Conservation (phyloP, 2,113 vertebrate genomes). For the Oncorhynchus tshawytscha region DNA sequence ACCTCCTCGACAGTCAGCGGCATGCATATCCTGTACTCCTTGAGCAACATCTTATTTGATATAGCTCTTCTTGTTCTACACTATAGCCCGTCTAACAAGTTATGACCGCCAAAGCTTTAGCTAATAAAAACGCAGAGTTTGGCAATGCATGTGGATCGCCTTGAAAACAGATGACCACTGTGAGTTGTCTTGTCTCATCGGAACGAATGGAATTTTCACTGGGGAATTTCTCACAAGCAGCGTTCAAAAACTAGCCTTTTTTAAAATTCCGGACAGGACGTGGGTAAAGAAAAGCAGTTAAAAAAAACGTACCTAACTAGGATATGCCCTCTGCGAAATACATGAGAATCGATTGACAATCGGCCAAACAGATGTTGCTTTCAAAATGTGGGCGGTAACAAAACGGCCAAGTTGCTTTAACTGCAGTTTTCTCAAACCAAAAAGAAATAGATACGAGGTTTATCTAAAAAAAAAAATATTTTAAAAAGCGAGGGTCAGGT, state of each 20-base stretch:
- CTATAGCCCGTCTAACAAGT: conserved; percentile 35
- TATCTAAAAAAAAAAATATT: background rate
- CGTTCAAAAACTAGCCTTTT: background rate
- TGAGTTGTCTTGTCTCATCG: conserved; percentile 40
- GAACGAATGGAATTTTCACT: conserved; percentile 23
- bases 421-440: conserved; percentile 16
- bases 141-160: conserved; percentile 50
- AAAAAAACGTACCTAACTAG: conserved; percentile 9
- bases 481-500: background rate
- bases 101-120: conserved; percentile 18
- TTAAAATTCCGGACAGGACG: conserved; percentile 1
- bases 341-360: background rate
- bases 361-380: conserved; percentile 6
- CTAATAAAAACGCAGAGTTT: conserved; percentile 35
- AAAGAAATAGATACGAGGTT: background rate
- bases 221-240: background rate
- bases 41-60: conserved; percentile 85
- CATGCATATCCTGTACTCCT: conserved; percentile 98
- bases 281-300: background rate
- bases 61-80: conserved; percentile 22
- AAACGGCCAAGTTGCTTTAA: conserved; percentile 22
- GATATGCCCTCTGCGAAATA: conserved; percentile 11
- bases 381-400: conserved; percentile 15
- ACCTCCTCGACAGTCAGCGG: conserved; percentile 96
- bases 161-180: conserved; percentile 9